phyloP scores from a whole-genome alignment of 1,140 invertebrate genomes.

The Choristoneura fumiferana region DNA sequence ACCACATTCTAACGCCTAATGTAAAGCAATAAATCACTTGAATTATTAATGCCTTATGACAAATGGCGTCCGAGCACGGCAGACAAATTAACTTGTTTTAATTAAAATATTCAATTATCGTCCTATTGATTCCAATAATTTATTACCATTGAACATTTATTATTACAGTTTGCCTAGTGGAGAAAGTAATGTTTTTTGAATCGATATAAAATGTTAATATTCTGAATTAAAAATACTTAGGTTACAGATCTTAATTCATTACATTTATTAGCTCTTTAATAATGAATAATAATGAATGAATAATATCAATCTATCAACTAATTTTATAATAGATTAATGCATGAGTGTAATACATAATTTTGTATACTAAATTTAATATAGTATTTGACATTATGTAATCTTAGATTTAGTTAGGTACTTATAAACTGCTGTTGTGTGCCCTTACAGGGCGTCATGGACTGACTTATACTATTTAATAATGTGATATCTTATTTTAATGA shows the following conservation, averaged over 20 bases:
- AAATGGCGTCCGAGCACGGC: conserved; percentile 7
- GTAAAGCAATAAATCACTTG: neutral
- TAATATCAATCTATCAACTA: too few species aligned
- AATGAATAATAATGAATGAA: too few species aligned
- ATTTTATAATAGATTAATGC: too few species aligned
- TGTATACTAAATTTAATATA: too few species aligned
- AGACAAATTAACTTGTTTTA: conserved; percentile 16
- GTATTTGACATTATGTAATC: too few species aligned
- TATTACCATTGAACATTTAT: conserved; percentile 1
- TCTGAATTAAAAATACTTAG: neutral
- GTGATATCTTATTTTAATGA: too few species aligned
- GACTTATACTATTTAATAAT: too few species aligned
- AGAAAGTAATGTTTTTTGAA: neutral
- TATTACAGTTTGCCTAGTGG: neutral
- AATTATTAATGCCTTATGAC: neutral
- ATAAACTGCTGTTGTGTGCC: too few species aligned
- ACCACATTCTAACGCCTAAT: conserved; percentile 5
- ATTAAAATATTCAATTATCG: conserved; percentile 16
- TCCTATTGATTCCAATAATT: neutral
- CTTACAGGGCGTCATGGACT: too few species aligned
- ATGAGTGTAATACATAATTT: too few species aligned
- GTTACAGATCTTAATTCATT: neutral
- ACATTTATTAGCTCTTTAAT: too few species aligned
- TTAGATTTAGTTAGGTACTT: too few species aligned
- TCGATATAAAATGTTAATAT: neutral